A percentile compares a stretch with the other conserved stretches of the same genome.
These are phyloP conservation scores for Macrostomum lignano DNA, from an alignment of 1,140 invertebrate species.

Conservation along the genomic window DNA sequence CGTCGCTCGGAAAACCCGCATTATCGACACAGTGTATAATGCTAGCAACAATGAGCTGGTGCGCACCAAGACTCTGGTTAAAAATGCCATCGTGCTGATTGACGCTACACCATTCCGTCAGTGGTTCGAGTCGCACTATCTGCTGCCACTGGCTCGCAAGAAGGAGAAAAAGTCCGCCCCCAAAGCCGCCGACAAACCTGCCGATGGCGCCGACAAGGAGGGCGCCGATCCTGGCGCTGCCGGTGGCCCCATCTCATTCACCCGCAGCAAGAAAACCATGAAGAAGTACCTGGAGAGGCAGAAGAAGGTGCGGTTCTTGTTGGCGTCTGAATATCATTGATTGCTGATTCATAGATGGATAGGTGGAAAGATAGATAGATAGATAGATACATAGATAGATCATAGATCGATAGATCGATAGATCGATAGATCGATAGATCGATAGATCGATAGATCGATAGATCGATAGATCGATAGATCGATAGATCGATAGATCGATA, in stretches of 20 bases:
- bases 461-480: too few relatives aligned
- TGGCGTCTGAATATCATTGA: too few relatives aligned
- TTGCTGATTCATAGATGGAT: too few relatives aligned
- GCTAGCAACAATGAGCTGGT: slow-evolving; percentile 86
- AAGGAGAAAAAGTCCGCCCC: slow-evolving; percentile 35
- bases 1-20: slow-evolving; percentile 66
- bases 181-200: slow-evolving; percentile 57
- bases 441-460: too few relatives aligned
- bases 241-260: too few relatives aligned
- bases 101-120: slow-evolving; percentile 93
- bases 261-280: slow-evolving; percentile 60
- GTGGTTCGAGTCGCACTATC: slow-evolving; percentile 92
- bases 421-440: too few relatives aligned
- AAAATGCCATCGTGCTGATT: slow-evolving; percentile 82
- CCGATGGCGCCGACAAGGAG: slow-evolving; percentile 69
- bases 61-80: slow-evolving; percentile 90
- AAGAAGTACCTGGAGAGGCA: slow-evolving; percentile 75
- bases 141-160: slow-evolving; percentile 67
- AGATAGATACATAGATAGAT: too few relatives aligned
- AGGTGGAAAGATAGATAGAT: too few relatives aligned
- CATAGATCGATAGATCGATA: too few relatives aligned
- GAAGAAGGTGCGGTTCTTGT: too few relatives aligned
- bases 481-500: too few relatives aligned
- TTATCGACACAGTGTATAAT: slow-evolving; percentile 98
- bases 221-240: too few relatives aligned